Conservation (phyloP, 23 tunicate genomes). For the Trididemnum clinides region DNA sequence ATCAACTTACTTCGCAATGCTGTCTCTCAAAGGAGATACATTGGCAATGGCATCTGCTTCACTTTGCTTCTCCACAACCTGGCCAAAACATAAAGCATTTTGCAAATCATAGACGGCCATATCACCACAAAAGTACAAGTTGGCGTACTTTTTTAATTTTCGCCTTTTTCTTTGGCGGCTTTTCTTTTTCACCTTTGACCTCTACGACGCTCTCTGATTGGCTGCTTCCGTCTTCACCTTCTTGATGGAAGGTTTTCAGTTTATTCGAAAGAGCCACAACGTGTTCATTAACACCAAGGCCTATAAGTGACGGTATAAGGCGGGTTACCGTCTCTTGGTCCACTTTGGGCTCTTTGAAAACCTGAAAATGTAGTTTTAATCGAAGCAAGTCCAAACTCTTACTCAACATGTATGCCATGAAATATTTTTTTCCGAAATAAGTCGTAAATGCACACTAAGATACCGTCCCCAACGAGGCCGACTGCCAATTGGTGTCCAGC, state of each 20-base stretch:
- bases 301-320: slow-evolving; percentile 63
- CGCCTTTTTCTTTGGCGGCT: slow-evolving; percentile 23
- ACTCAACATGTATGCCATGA: too few species aligned
- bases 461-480: too few species aligned
- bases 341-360: slow-evolving; percentile 88
- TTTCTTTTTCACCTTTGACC: slow-evolving; percentile 17
- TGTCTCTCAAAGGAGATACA: background rate
- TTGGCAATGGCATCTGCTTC: background rate
- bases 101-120: background rate
- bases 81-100: background rate
- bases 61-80: background rate
- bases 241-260: slow-evolving; percentile 32
- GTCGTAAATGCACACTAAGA: too few species aligned
- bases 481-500: too few species aligned
- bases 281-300: slow-evolving; percentile 51
- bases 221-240: background rate
- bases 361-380: slow-evolving; percentile 49
- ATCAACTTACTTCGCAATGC: slow-evolving; percentile 15
- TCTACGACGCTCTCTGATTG: slow-evolving; percentile 27
- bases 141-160: slow-evolving; percentile 4
- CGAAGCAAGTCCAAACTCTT: too few species aligned
- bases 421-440: too few species aligned
- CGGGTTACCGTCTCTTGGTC: slow-evolving; percentile 60
- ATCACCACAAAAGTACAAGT: background rate
- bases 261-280: slow-evolving; percentile 27